Conservation (phyloP, 2,797 vertebrate species). For the Hydrolagus colliei region DNA sequence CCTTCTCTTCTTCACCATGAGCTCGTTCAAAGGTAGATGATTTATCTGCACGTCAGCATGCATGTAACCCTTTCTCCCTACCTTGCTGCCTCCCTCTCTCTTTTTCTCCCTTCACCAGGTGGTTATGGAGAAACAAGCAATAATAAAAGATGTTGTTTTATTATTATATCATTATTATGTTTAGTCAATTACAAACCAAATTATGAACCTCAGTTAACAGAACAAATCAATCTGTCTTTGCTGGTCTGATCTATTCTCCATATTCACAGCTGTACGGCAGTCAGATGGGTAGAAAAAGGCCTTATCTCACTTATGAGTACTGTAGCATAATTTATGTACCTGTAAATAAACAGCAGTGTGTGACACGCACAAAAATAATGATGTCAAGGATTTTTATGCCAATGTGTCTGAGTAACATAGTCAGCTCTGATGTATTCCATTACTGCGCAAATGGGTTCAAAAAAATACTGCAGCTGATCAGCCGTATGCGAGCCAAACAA, state of each 20-base stretch:
- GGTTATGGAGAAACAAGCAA: too few species aligned
- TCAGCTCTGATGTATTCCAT: constrained; percentile 26
- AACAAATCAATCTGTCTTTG: neutral
- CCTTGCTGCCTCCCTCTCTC: too few species aligned
- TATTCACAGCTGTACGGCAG: neutral
- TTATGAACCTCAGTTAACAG: neutral
- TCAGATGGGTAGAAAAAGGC: too few species aligned
- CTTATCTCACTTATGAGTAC: neutral
- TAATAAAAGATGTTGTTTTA: too few species aligned
- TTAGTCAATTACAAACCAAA: too few species aligned
- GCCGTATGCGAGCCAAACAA: constrained; percentile 18
- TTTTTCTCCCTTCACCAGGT: too few species aligned
- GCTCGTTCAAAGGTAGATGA: too few species aligned
- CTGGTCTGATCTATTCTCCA: neutral
- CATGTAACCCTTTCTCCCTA: too few species aligned
- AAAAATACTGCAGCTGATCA: constrained; percentile 18
- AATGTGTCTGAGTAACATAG: constrained; percentile 14
- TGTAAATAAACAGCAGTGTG: constrained; percentile 8
- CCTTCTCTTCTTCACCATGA: too few species aligned
- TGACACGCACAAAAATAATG: constrained; percentile 22
- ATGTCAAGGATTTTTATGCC: constrained; percentile 19
- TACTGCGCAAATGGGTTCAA: constrained; percentile 24
- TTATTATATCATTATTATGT: too few species aligned
- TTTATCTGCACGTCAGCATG: too few species aligned
- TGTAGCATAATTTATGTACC: constrained; percentile 22